phyloP scores from a whole-genome alignment of 1,140 invertebrate genomes.

The Drosophila pandora region DNA sequence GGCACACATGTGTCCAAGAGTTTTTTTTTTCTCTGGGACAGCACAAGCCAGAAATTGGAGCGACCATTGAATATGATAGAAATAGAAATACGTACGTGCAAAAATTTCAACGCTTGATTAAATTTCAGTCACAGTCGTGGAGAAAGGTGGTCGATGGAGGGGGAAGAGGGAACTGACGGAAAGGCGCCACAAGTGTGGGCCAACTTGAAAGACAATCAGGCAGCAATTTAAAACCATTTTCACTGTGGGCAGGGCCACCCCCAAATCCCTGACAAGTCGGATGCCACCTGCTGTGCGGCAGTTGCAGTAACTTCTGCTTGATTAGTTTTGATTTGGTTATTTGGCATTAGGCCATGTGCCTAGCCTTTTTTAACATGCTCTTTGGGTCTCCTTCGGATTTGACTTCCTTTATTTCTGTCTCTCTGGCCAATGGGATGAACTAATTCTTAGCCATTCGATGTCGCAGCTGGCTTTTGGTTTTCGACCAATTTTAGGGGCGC shows the following conservation, averaged over 20 bases:
- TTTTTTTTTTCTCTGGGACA: slow-evolving; percentile 14
- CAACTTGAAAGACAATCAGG: slow-evolving; percentile 79
- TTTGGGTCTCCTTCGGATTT: slow-evolving; percentile 22
- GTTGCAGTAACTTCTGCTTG: slow-evolving; percentile 77
- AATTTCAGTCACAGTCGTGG: slow-evolving; percentile 68
- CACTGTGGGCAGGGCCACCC: slow-evolving; percentile 58
- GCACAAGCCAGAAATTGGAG: slow-evolving; percentile 42
- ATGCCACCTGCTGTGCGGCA: slow-evolving; percentile 64
- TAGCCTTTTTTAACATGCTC: slow-evolving; percentile 36
- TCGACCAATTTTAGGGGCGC: background rate
- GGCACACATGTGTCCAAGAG: slow-evolving; percentile 66
- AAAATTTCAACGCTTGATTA: slow-evolving; percentile 81
- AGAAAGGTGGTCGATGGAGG: slow-evolving; percentile 26
- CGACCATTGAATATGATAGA: slow-evolving; percentile 74
- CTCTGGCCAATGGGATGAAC: slow-evolving; percentile 44
- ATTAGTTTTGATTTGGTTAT: slow-evolving; percentile 82
- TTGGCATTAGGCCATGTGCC: slow-evolving; percentile 70
- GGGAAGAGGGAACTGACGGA: slow-evolving; percentile 10
- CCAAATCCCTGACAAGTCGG: slow-evolving; percentile 20
- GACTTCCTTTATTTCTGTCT: slow-evolving; percentile 26
- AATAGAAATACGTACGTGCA: slow-evolving; percentile 73
- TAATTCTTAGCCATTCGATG: slow-evolving; percentile 38
- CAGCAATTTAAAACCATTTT: slow-evolving; percentile 82
- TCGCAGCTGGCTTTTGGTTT: slow-evolving; percentile 36
- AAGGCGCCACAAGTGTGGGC: slow-evolving; percentile 64